Evolutionary conservation across 2,797 vertebrate genomes (phyloP), one percentile per base, ranked within the genome.

Genomic region (Sandelia bainsii): DNA sequence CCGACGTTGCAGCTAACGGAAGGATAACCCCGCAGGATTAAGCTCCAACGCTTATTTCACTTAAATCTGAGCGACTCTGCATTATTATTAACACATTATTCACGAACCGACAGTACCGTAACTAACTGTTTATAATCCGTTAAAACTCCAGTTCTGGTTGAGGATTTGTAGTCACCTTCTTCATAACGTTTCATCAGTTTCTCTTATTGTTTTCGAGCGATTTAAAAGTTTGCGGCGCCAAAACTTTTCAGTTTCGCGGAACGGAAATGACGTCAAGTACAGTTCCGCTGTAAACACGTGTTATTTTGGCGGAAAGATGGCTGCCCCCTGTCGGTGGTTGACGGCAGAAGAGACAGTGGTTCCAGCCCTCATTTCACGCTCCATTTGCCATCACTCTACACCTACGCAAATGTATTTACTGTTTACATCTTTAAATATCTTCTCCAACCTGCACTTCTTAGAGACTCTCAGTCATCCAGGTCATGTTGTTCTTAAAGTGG

Each of bases 231-330:
- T 3, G 10, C 0, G 19, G 87, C 90, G 89, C 88, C 72, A 89
- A 89, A 68, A 32, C 8, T 22, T 68, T 84, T 46, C 5, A 46
- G 42, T 0, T 86, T 90, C 82, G 86, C 84, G 69, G 61, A 82
- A 77, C 71, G 91, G 90, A 92, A 89, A 1, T 89, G 19, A 72
- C 80, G 7, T 79, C 17, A 17, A 0, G 0, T 0, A 1, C 0
- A 75, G 6, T 69, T 81, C 81, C 83, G 72, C 45, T 48, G 2
- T 40, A 8, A 19, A 8, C 17, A 4, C 5, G 1, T 20, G 40
- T 23, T 48, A 3, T 29, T 49, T 49, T 49, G 46, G 46, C 46
- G 46, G n/a, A 49, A 22, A 22, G 7, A 5, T 46, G 8, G 8
- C 19, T 9, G 45, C 25, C 25, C 50, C 16, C 50, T 29, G 27